Conservation (phyloP, 2,797 vertebrate genomes). For the Trachops cirrhosus region DNA sequence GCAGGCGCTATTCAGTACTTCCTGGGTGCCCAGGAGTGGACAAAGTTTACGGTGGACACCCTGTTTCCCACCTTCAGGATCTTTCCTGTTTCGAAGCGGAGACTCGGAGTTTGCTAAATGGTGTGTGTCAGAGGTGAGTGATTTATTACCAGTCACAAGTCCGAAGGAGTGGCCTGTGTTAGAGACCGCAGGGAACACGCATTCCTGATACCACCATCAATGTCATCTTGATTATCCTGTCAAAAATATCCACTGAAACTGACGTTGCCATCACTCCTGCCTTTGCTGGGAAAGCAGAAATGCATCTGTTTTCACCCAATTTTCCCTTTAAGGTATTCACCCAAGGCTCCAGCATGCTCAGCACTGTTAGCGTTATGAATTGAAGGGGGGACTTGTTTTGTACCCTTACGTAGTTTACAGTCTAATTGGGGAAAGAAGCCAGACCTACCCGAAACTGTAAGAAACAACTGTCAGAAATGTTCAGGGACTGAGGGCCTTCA, state of each 20-base stretch:
- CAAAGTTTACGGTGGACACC: not conserved
- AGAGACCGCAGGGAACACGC: rapidly evolving
- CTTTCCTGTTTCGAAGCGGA: not conserved
- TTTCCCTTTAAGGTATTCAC: not conserved
- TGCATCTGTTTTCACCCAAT: not conserved
- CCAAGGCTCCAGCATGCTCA: not conserved
- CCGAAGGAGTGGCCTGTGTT: not conserved
- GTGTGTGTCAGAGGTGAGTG: not conserved
- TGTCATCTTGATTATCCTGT: slow-evolving; percentile 23
- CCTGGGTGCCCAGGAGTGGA: not conserved
- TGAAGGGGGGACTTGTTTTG: not conserved
- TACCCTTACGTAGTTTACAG: not conserved
- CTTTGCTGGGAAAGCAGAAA: not conserved
- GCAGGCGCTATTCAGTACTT: not conserved
- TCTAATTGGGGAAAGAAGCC: not conserved
- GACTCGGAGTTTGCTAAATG: not conserved
- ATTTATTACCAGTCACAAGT: not conserved
- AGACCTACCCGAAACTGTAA: not conserved
- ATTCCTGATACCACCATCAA: not conserved
- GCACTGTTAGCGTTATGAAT: not conserved
- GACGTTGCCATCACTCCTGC: not conserved
- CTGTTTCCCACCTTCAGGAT: not conserved
- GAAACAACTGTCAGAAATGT: not conserved
- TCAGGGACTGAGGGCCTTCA: not conserved
- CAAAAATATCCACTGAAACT: slow-evolving; percentile 3